Base-by-base conservation (phyloP, 1,140 invertebrate genomes). In the Meloidogyne chitwoodi region DNA sequence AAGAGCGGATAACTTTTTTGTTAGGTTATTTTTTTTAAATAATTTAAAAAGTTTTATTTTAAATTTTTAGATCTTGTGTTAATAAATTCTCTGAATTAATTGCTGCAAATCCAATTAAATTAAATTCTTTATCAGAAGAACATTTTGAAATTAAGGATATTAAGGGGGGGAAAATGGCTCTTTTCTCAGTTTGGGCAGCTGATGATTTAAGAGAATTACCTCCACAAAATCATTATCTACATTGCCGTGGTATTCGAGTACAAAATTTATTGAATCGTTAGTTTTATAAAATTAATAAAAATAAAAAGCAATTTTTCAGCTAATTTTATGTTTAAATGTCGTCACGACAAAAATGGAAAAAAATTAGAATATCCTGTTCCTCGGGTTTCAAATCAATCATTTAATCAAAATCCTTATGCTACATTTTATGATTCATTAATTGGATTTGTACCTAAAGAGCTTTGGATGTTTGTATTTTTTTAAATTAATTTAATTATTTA, bases 231-330 rank as follows among this genome's bases (percentile, higher is more conserved):
- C 10, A 70, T 41, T 70, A 64, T 22, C n/a, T 78, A 41, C 22
- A 31, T 38, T 77, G 77, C 27, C 77, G 67, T 24, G 77, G 77
- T 31, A 68, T 78, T 16, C 79, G 77, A 22, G 34, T 78, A 27
- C 22, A 62, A 41, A 80, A 78, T 41, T 41, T 78, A 14, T 38
- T 78, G 19, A 71, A 29, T 27, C 66, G 77, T 78, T 12, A 63
- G 77, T 70, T 61, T 64, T 72, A n/a, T 34, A 27, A 61, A 22
- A 34, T 41, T 61, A 1, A 3, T 22, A 69, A 38, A n/a, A 56
- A 1, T 56, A 38, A 69, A 62, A 16, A n/a, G 5, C 4, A 31
- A 62, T 26, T 41, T 38, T 73, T 73, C 2, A 73, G 71, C 71
- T 5, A 73, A 73, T 73, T 73, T 73, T 22, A 73, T 73, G 71